Evolutionary conservation across 35 echinoderm and acorn worm genomes (phyloP), one percentile per base, ranked within the genome.

Genomic region (Chiridota heheva): DNA sequence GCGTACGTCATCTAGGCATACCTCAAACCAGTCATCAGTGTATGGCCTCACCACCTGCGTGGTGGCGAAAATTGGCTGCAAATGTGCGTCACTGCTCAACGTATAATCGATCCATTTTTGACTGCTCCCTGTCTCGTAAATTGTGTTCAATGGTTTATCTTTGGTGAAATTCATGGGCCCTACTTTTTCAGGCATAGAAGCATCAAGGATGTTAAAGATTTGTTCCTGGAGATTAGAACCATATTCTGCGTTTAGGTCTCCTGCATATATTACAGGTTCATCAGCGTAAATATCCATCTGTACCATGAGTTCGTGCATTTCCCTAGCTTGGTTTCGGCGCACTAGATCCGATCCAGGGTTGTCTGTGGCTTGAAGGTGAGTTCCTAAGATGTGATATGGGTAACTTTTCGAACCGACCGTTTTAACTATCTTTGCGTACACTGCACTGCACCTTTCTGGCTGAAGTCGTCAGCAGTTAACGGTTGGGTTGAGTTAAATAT

Each of bases 71-170:
- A 43, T 73, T n/a, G 86, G 86, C 15, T 82, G 65, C 20, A 89
- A 68, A 60, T 89, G 70, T 17, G 67, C 63, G 5, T 82, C 35
- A 48, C 73, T 83, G 58, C 74, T 82, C 32, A 89, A 33, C 8
- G 75, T 69, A 58, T 89, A 89, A 42, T 89, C 86, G 22, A 87
- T 67, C 72, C 59, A 87, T 57, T 86, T 86, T 36, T 78, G 35
- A 27, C 72, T 65, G 29, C 67, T 73, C 41, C 80, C 78, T 17
- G 53, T 58, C 36, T 89, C 77, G 26, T 70, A 58, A 33, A 77
- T 70, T 42, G 82, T 78, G 55, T 89, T 89, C 36, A 72, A 46
- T 3, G 67, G 49, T 22, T 59, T 70, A 40, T 89, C 86, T 16
- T 43, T 72, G 49, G 86, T 89, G 67, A 63, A 82, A 8, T 82